Base-by-base conservation (phyloP, 2,797 vertebrate genomes). In the Galago senegalensis region DNA sequence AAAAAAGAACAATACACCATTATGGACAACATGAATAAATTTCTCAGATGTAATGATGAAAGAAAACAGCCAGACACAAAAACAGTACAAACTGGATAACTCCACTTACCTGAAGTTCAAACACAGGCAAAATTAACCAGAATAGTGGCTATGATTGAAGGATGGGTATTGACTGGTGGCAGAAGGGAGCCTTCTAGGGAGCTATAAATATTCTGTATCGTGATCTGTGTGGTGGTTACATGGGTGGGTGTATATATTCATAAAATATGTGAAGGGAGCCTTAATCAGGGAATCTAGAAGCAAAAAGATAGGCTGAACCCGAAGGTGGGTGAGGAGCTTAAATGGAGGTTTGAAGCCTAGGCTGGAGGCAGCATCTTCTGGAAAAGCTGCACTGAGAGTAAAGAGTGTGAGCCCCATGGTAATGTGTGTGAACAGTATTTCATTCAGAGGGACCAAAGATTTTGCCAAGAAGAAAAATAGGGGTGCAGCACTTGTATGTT, bases 381-480 rank as follows among this genome's bases (percentile, higher is more conserved):
- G 20, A 37, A 91, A 96, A 95, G 40, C n/a, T 89, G 58, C 53
- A 40, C 25, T 76, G 27, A 85, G 34, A 46, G n/a, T 91, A 65
- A 60, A 46, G 10, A 79, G 27, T 14, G 2, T 10, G 34, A 93
- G 27, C 16, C 40, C 31, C 40, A 16, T n/a, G 25, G 21, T 80
- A 89, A 70, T 20, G 9, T 91, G 27, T 56, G 27, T 75, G 40
- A 87, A 53, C 10, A 70, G 29, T 31, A 40, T 65, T 95, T 87
- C 37, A 65, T 25, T 83, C 23, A 73, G 63, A 93, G 27, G 37
- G 70, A 84, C 29, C 16, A 20, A 70, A 75, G 46, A 14, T 56
- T 95, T 83, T 89, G 83, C 87, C 43, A 46, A 89, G 37, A 92
- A 63, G 76, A 96, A 61, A 96, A 93, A 75, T 67, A 85, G 29